phyloP scores from a whole-genome alignment of 2,113 vertebrate species.

The Crotophaga sulcirostris region DNA sequence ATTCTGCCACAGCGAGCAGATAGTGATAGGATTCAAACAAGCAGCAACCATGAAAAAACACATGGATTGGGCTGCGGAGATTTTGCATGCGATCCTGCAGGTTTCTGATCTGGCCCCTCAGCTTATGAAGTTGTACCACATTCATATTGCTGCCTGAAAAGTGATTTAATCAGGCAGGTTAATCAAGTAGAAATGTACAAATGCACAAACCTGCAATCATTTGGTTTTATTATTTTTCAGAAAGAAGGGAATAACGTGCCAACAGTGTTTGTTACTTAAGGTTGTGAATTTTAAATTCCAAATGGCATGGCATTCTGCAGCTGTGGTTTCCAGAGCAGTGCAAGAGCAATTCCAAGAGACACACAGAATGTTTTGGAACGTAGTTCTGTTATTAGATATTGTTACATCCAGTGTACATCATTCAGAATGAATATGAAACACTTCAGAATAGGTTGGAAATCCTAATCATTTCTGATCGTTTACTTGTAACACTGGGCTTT shows the following conservation, averaged over 20 bases:
- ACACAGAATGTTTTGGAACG: neutral
- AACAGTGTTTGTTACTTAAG: neutral
- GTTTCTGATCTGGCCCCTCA: neutral
- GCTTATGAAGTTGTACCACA: neutral
- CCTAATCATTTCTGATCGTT: neutral
- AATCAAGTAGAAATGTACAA: conserved; percentile 25
- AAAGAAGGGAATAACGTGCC: conserved; percentile 18
- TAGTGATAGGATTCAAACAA: neutral
- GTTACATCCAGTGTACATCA: neutral
- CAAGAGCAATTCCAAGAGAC: neutral
- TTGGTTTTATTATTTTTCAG: conserved; percentile 15
- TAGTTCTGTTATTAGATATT: neutral
- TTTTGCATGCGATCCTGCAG: neutral
- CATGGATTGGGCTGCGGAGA: neutral
- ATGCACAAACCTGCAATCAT: neutral
- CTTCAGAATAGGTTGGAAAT: neutral
- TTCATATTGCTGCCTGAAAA: neutral
- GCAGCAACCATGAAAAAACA: conserved; percentile 4
- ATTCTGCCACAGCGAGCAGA: neutral
- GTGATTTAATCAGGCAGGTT: neutral
- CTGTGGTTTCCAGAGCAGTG: neutral
- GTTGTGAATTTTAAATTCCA: neutral
- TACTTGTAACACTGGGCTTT: neutral
- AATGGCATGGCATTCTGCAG: neutral
- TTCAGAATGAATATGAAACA: conserved; percentile 11